These are phyloP conservation scores for Pelobates fuscus DNA, from an alignment of 2,113 vertebrate genomes.

Conservation along the genomic window DNA sequence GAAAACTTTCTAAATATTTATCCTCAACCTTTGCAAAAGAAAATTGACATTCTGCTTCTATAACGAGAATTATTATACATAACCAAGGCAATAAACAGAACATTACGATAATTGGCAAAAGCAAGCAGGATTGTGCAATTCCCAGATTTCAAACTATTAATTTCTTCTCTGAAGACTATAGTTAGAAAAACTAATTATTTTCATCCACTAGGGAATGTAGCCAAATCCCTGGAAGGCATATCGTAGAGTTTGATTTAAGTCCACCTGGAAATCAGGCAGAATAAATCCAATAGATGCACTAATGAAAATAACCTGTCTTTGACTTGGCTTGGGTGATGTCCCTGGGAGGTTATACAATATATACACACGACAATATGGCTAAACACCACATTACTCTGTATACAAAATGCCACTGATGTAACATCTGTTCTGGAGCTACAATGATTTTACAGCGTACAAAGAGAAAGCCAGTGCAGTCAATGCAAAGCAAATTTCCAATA, in stretches of 20 bases:
- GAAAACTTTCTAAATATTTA: neutral
- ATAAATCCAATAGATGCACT: neutral
- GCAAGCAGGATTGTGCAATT: slow-evolving; percentile 4
- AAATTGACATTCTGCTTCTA: neutral
- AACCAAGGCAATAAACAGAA: slow-evolving; percentile 10
- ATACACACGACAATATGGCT: too few relatives aligned
- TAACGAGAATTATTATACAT: slow-evolving; percentile 12
- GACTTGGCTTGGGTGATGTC: too few relatives aligned
- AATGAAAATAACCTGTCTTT: neutral
- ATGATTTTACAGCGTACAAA: too few relatives aligned
- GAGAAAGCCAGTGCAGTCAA: too few relatives aligned
- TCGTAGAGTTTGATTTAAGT: neutral
- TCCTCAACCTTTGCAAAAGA: neutral
- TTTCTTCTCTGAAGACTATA: slow-evolving; percentile 7
- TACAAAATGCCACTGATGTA: too few relatives aligned
- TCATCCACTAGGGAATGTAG: neutral
- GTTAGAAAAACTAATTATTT: slow-evolving; percentile 12
- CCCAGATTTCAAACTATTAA: neutral
- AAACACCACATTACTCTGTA: too few relatives aligned
- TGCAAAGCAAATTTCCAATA: too few relatives aligned
- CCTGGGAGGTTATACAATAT: too few relatives aligned
- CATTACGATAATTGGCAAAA: neutral
- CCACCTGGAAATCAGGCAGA: slow-evolving; percentile 6
- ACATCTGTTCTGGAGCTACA: too few relatives aligned
- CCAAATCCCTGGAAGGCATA: slow-evolving; percentile 8